Conservation (phyloP, 2,888 invertebrate species). For the Ypsolopha sequella region DNA sequence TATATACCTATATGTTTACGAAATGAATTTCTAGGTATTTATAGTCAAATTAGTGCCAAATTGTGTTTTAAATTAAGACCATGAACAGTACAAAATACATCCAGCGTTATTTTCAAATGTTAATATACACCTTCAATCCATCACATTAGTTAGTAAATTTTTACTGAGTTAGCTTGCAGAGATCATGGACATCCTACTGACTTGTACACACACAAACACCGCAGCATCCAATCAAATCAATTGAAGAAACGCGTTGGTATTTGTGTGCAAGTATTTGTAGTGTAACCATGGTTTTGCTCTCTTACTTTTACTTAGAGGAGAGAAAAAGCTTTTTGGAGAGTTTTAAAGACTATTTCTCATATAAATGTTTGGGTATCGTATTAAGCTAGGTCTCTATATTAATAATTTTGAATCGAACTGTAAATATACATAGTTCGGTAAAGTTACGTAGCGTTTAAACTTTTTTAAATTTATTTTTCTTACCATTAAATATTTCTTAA, state of each 20-base stretch:
- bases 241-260: background rate
- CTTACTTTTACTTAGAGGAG: background rate
- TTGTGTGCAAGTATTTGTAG: background rate
- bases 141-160: too few species aligned
- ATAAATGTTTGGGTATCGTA: slow-evolving; percentile 13
- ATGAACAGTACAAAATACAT: too few species aligned
- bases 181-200: background rate
- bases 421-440: background rate
- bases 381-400: background rate
- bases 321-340: slow-evolving; percentile 21
- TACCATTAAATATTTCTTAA: background rate
- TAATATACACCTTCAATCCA: too few species aligned
- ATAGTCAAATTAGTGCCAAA: too few species aligned
- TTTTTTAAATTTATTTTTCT: background rate
- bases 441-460: background rate
- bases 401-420: background rate
- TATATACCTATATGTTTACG: too few species aligned
- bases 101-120: too few species aligned
- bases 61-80: too few species aligned
- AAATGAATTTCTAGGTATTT: too few species aligned
- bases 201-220: background rate
- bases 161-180: background rate
- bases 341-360: slow-evolving; percentile 19
- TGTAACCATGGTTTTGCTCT: background rate
- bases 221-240: background rate